Evolutionary conservation across 2,888 invertebrate genomes (phyloP).

Genomic region (Epirrhoe alternata): DNA sequence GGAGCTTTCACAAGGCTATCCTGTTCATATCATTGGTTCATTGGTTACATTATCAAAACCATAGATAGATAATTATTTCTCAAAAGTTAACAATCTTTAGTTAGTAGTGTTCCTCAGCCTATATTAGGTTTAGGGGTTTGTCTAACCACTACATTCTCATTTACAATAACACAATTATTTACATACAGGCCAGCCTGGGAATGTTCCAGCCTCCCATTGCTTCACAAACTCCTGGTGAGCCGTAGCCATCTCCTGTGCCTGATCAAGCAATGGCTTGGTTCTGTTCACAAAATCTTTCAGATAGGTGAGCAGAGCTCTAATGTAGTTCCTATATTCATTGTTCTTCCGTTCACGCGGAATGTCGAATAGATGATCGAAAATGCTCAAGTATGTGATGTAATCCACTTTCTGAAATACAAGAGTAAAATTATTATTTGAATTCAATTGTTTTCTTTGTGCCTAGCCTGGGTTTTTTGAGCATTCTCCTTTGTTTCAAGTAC

Average conservation of each 20-base stretch:
- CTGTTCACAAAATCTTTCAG: slow-evolving; percentile 92
- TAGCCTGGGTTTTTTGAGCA: too few species aligned
- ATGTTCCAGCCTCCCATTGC: slow-evolving; percentile 95
- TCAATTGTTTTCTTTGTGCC: too few species aligned
- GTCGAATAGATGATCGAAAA: slow-evolving; percentile 98
- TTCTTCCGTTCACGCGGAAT: slow-evolving; percentile 96
- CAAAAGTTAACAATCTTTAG: too few species aligned
- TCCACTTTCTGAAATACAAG: slow-evolving; percentile 90
- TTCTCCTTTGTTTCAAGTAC: too few species aligned
- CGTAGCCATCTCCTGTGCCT: slow-evolving; percentile 91
- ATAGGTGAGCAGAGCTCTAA: slow-evolving; percentile 93
- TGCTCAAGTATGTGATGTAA: slow-evolving; percentile 97
- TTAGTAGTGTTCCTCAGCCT: too few species aligned
- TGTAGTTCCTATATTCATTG: slow-evolving; percentile 94
- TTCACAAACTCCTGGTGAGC: slow-evolving; percentile 92
- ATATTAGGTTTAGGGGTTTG: too few species aligned
- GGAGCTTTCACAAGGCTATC: too few species aligned
- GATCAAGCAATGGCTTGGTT: slow-evolving; percentile 94
- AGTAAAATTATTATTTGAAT: neutral
- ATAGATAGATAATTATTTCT: too few species aligned
- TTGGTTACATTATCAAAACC: too few species aligned
- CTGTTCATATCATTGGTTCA: too few species aligned
- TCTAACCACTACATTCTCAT: too few species aligned
- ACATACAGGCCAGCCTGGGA: slow-evolving; percentile 96
- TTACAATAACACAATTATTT: slow-evolving; percentile 6